Conservation (phyloP, 1,140 invertebrate species). For the Heliconius hermathena region DNA sequence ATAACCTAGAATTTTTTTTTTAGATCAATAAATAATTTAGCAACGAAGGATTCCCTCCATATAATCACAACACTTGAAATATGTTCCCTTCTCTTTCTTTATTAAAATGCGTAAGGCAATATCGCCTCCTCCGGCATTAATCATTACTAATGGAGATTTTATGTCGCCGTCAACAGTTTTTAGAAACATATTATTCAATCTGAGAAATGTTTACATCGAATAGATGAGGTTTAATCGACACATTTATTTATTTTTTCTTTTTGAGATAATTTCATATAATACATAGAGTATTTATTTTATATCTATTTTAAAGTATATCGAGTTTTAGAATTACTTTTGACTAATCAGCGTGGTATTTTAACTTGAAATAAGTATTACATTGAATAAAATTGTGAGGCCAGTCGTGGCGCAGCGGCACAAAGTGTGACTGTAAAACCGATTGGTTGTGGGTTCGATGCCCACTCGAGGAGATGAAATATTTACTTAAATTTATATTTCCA, state of each 20-base stretch:
- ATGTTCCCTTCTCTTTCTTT: not conserved
- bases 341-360: no score
- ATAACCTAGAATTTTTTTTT: not conserved
- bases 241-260: not conserved
- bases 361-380: no score
- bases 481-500: no score
- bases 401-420: no score
- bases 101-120: constrained; percentile 40
- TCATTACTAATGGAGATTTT: constrained; percentile 39
- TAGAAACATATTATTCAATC: not conserved
- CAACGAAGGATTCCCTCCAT: not conserved
- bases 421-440: no score
- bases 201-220: not conserved
- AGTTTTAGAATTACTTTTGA: no score
- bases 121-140: constrained; percentile 24
- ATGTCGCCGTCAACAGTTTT: constrained; percentile 28
- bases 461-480: no score
- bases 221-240: not conserved
- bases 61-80: not conserved
- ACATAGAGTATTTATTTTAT: no score
- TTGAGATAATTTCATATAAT: not conserved
- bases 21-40: not conserved
- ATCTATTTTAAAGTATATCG: no score
- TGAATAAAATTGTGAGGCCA: no score
- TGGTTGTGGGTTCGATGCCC: no score